phyloP scores from a whole-genome alignment of 1,140 invertebrate genomes.

The Aphidius gifuensis region DNA sequence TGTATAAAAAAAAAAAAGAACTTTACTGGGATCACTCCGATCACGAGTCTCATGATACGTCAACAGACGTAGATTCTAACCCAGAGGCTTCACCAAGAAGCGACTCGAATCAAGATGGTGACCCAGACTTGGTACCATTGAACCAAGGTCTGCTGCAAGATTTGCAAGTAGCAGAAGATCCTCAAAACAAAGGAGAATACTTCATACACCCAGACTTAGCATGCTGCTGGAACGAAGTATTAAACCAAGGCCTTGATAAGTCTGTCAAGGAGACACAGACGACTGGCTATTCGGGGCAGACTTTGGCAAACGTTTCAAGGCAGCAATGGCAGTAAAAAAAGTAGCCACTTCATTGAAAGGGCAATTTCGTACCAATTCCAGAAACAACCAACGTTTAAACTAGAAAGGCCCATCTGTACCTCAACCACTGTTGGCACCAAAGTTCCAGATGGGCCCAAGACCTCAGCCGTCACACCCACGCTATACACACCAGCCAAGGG shows the following conservation, averaged over 20 bases:
- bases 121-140: no score
- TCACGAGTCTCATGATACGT: no score
- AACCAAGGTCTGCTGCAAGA: no score
- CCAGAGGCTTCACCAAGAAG: no score
- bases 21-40: no score
- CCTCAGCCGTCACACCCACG: background rate
- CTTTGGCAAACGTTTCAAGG: constrained; percentile 21
- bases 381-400: constrained; percentile 21
- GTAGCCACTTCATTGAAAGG: constrained; percentile 18
- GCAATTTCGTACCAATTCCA: background rate
- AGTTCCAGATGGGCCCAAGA: constrained; percentile 18
- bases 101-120: no score
- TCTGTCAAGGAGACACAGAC: constrained; percentile 18
- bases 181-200: constrained; percentile 1
- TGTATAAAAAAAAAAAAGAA: no score
- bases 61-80: no score
- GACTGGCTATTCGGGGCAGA: constrained; percentile 20
- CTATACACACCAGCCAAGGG: constrained; percentile 17
- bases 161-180: no score
- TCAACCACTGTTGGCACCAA: constrained; percentile 3
- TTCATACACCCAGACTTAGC: constrained; percentile 9
- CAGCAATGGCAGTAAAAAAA: constrained; percentile 24
- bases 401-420: constrained; percentile 19
- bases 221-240: constrained; percentile 18
- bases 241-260: constrained; percentile 5